Percentiles rank a stretch among this genome's conserved stretches.
phyloP scores from a whole-genome alignment of 2,797 vertebrate species.

The Lepus townsendii region DNA sequence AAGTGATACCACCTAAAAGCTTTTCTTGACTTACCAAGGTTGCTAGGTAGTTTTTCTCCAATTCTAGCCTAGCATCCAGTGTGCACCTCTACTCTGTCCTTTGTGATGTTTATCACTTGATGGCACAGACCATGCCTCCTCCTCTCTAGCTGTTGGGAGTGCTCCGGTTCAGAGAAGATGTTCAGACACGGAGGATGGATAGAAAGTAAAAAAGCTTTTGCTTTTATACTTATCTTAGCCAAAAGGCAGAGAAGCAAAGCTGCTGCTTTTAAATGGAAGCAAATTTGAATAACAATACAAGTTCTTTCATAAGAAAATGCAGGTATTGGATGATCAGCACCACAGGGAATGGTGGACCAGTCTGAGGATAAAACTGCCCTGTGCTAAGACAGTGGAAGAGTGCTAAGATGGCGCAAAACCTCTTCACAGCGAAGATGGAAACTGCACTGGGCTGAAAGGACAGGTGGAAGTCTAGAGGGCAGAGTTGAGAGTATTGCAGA shows the following conservation, averaged over 20 bases:
- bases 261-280: not conserved
- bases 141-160: not conserved
- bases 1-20: not conserved
- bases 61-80: not conserved
- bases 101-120: not conserved
- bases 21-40: not conserved
- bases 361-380: not conserved
- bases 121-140: not conserved
- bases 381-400: not conserved
- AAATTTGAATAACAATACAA: not conserved
- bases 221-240: no score
- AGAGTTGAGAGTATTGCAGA: not conserved
- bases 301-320: not conserved
- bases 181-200: not conserved
- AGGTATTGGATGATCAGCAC: not conserved
- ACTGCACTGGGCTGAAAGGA: not conserved
- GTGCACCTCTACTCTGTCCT: rapidly evolving
- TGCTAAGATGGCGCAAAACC: not conserved
- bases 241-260: no score
- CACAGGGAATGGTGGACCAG: not conserved
- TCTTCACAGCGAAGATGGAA: not conserved
- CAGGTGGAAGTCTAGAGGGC: not conserved
- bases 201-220: no score
- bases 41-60: not conserved
- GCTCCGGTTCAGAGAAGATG: not conserved